Evolutionary conservation across 2,797 vertebrate species (phyloP), one percentile per base, ranked within the genome.

Genomic region (Hemitrygon akajei): DNA sequence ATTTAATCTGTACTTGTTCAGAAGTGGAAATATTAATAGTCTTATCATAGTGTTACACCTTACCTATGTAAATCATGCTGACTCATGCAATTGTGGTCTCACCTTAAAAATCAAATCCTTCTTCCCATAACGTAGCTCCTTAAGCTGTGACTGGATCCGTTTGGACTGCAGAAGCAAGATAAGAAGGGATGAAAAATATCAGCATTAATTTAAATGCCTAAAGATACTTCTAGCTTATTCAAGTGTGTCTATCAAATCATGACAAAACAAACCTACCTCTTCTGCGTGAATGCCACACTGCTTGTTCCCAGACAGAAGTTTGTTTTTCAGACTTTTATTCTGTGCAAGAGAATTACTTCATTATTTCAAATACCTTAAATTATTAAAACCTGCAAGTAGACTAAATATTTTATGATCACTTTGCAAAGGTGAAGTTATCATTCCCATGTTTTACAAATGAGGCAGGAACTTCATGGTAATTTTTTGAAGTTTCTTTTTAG

Each of bases 51-150:
- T 16, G 25, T 75, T 93, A 40, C 91, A 76, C 71, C 20, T 93
- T 93, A 93, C 91, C 12, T 30, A 76, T 76, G 71, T 20, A 75
- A 93, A 76, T 76, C 40, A 73, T 47, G 25, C 91, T 14, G 69
- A 47, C 25, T 75, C 22, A 14, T n/a, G 47, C 73, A 0, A 94
- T 58, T 94, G 94, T 40, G 82, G 94, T 96, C 97, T 98, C 96
- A 99, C 98, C 98, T 99, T 99, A 97, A 98, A 98, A 97, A 99
- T 98, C 97, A 99, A 98, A 97, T 99, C 98, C 95, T 99, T 99
- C 96, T 99, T 99, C 94, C 98, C 98, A 94, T 99, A 99, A 94
- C 98, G 98, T 94, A 99, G 97, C 96, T 99, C 98, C 96, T 99
- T 99, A 97, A 99, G 97, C 96, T 99, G 98, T 95, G 98, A 97